phyloP scores from a whole-genome alignment of 2,797 vertebrate genomes.

The Otus scops region DNA sequence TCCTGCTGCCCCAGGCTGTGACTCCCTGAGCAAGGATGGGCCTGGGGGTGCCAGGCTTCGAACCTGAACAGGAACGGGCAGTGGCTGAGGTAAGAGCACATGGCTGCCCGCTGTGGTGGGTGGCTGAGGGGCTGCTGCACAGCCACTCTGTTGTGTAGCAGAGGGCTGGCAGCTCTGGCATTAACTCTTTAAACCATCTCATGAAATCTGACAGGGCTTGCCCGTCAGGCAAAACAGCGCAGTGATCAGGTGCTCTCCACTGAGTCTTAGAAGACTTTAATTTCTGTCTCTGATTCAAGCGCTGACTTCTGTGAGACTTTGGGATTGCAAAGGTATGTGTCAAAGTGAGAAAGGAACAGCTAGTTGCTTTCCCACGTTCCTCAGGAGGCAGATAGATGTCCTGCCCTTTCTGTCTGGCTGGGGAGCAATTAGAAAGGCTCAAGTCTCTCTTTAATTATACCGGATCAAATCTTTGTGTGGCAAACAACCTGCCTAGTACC shows the following conservation, averaged over 20 bases:
- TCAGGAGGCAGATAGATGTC: neutral
- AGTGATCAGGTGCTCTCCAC: neutral
- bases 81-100: neutral
- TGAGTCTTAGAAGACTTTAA: neutral
- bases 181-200: neutral
- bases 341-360: neutral
- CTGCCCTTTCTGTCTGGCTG: neutral
- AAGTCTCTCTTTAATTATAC: neutral
- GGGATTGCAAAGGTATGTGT: neutral
- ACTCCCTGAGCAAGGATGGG: neutral
- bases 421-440: neutral
- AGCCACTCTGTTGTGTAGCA: neutral
- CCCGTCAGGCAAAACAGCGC: neutral
- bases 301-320: neutral
- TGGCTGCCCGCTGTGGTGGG: neutral
- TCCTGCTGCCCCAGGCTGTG: neutral
- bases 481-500: neutral
- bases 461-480: neutral
- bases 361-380: neutral
- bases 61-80: accelerated
- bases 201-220: neutral
- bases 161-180: neutral
- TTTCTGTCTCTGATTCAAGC: neutral
- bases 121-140: neutral
- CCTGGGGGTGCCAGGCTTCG: neutral